phyloP scores from a whole-genome alignment of 2,888 invertebrate genomes.

The Dryobotodes eremita region DNA sequence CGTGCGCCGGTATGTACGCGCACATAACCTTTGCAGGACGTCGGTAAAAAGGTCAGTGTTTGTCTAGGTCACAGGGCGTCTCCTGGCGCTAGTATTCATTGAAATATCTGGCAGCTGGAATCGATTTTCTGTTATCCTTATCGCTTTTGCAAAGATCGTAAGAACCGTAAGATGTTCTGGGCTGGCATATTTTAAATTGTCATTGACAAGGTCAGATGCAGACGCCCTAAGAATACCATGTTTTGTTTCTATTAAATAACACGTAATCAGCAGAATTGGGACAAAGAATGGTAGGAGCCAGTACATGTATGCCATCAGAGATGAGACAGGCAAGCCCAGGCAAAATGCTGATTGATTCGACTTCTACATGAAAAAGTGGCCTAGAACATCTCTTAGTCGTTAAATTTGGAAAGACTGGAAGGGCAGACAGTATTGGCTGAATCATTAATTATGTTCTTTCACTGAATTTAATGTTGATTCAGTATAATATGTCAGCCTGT shows the following conservation, averaged over 20 bases:
- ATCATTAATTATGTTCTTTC: no score
- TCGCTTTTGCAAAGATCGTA: neutral
- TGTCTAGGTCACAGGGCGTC: constrained; percentile 41
- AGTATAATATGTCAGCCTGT: neutral
- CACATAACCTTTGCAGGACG: constrained; percentile 43
- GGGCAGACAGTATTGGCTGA: no score
- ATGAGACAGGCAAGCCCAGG: no score
- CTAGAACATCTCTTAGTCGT: no score
- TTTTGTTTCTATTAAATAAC: neutral
- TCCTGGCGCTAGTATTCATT: neutral
- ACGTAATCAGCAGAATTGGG: neutral
- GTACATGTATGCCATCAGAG: neutral
- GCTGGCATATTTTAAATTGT: neutral
- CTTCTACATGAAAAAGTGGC: no score
- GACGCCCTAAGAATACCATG: neutral
- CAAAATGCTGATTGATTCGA: no score
- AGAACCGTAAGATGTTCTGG: neutral
- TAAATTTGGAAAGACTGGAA: no score
- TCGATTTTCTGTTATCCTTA: constrained; percentile 17
- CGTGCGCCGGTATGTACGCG: constrained; percentile 45
- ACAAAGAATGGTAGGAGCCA: neutral
- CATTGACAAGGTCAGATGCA: neutral
- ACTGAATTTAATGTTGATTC: no score
- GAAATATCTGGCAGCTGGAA: neutral
- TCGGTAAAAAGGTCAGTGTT: constrained; percentile 30